phyloP scores from a whole-genome alignment of 1,140 invertebrate species.

The Diuraphis noxia region DNA sequence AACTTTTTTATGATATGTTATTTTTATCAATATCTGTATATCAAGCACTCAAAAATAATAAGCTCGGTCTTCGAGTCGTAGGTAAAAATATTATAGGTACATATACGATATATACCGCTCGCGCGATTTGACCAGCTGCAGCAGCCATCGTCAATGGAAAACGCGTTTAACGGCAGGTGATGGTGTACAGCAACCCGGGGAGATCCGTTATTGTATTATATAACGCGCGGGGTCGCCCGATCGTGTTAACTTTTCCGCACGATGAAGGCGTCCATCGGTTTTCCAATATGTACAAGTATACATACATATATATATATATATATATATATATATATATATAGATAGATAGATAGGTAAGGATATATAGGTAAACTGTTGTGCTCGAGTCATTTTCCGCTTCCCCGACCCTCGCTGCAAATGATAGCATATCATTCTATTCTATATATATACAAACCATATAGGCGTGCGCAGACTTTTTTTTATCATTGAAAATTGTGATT shows the following conservation, averaged over 20 bases:
- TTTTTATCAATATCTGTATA: background rate
- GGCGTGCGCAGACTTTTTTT: no score
- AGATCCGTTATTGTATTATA: background rate
- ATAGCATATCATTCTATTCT: background rate
- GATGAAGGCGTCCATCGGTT: background rate
- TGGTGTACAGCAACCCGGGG: background rate
- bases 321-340: background rate
- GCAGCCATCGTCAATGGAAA: background rate
- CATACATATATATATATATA: background rate
- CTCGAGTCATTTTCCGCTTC: background rate
- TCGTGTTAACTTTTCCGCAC: conserved; percentile 10
- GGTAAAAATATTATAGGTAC: no score
- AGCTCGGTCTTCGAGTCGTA: background rate
- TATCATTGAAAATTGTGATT: no score
- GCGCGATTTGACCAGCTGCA: background rate
- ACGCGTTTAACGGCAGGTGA: background rate
- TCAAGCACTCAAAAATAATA: background rate
- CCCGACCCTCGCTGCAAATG: background rate
- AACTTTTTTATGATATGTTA: background rate
- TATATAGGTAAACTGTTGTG: background rate
- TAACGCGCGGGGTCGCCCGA: background rate
- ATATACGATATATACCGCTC: background rate
- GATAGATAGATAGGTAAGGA: no score
- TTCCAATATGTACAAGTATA: background rate
- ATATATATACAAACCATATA: no score